Evolutionary conservation across 92 coral and sea anemone species (phyloP).

Genomic region (Phenganax stokvisi): DNA sequence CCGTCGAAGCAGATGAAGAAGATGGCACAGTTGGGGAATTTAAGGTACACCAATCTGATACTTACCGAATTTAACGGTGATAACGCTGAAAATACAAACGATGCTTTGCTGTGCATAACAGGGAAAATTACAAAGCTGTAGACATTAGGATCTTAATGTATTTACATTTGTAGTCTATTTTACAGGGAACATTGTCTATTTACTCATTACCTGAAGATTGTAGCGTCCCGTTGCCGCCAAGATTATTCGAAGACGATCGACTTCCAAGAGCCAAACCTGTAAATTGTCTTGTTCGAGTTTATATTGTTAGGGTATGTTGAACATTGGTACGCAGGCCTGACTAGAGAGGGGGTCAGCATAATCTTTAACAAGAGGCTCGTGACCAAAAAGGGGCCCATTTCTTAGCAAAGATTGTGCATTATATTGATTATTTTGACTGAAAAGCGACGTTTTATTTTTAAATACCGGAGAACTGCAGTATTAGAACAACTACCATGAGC

Average conservation of each 20-base stretch:
- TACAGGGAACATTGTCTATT: constrained; percentile 83
- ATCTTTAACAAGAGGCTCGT: too few species aligned
- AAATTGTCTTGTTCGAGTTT: constrained; percentile 75
- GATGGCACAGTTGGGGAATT: constrained; percentile 82
- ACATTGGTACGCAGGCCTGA: background rate
- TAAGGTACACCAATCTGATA: constrained; percentile 50
- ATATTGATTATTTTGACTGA: too few species aligned
- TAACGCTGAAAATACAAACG: too few species aligned
- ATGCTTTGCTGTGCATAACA: too few species aligned
- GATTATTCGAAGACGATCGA: constrained; percentile 48
- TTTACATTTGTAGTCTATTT: background rate
- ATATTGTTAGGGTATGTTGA: constrained; percentile 66
- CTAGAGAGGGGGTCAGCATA: too few species aligned
- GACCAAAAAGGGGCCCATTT: too few species aligned
- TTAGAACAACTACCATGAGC: too few species aligned
- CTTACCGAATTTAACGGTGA: too few species aligned
- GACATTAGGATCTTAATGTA: background rate
- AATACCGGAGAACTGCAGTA: too few species aligned
- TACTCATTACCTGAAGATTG: constrained; percentile 80
- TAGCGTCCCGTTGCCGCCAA: constrained; percentile 58
- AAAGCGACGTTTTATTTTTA: too few species aligned
- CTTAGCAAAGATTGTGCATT: too few species aligned
- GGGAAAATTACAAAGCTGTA: too few species aligned
- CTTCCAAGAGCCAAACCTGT: constrained; percentile 77
- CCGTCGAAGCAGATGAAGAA: constrained; percentile 52